Evolutionary conservation across 2,113 vertebrate genomes (phyloP).

Genomic region (Cichladusa arquata): DNA sequence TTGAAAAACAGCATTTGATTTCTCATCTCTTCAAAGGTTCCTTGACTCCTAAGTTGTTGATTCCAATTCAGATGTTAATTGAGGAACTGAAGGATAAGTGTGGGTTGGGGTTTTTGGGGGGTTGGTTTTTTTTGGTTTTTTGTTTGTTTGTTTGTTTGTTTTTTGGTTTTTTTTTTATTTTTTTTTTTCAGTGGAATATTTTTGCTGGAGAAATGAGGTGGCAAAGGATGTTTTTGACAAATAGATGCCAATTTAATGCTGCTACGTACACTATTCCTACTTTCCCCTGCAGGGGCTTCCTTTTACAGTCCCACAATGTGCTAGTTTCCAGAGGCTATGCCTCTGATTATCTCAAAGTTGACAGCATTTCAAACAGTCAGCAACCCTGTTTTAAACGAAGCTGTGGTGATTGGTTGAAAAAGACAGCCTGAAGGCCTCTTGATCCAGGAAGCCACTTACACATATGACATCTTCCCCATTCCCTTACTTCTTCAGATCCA

Average conservation of each 20-base stretch:
- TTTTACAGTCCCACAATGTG: conserved; percentile 37
- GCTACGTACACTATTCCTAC: neutral
- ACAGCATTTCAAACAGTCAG: conserved; percentile 56
- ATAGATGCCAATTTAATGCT: conserved; percentile 47
- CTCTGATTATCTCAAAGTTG: conserved; percentile 46
- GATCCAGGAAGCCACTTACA: conserved; percentile 12
- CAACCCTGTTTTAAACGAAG: conserved; percentile 29
- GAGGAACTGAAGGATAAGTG: neutral
- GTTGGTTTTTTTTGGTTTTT: neutral
- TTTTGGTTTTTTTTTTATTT: no score
- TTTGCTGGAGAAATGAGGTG: neutral
- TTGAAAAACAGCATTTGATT: neutral
- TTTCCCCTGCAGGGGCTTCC: conserved; percentile 44
- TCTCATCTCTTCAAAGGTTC: neutral
- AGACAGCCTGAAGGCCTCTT: conserved; percentile 25
- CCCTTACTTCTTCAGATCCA: neutral
- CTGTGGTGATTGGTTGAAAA: conserved; percentile 17
- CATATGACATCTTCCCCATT: conserved; percentile 9
- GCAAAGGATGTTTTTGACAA: conserved; percentile 43
- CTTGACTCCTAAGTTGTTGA: neutral
- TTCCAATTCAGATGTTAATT: conserved; percentile 29
- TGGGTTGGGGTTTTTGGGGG: no score
- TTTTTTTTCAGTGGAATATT: neutral
- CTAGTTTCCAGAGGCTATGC: conserved; percentile 44
- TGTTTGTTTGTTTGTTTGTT: neutral